Evolutionary conservation across 1,140 invertebrate genomes (phyloP), one percentile per base, ranked within the genome.

Genomic region (Caerostris darwini): DNA sequence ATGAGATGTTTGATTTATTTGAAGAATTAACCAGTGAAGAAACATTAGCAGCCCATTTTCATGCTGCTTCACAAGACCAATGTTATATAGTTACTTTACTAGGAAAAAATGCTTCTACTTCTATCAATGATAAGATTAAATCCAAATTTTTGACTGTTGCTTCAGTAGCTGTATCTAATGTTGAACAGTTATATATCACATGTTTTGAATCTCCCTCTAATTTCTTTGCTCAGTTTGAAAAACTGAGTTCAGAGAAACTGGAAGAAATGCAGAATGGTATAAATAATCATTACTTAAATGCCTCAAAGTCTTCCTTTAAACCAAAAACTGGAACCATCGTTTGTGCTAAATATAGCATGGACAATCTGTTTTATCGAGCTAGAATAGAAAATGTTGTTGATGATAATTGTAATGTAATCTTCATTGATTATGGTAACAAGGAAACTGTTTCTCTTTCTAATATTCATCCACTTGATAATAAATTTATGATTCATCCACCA

Each of bases 371-470:
- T 97, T 98, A 98, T 95, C 94, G 96, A 95, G 96, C 96, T 56
- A 83, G 96, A 97, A 97, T 98, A 97, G 67, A 77, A 67, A 64
- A 12, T 34, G 95, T 97, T 3, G 58, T 94, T 14, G 94, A 91
- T 5, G 92, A 50, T 8, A 19, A 82, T 7, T 94, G 92, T n/a
- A 71, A 92, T 0, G 97, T 98, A 0, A 96, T 97, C 10, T 98
- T 97, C 95, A 96, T 98, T 5, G 98, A 98, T 95, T 98, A 98
- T 96, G 98, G 98, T 10, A 98, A 98, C 95, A 96, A 96, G 56
- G 97, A 98, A 96, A 96, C 95, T 54, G 95, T 96, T 17, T 77
- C 96, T 12, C 95, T 96, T 0, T 96, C 95, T 7, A 82, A 95
- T 5, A 94, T 96, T 59, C 95, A 94, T 69, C 67, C 85, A 5